Percentiles rank a stretch among this genome's conserved stretches.
Evolutionary conservation across 2,797 vertebrate genomes (phyloP).

Genomic region (Atherinosoma microstoma): DNA sequence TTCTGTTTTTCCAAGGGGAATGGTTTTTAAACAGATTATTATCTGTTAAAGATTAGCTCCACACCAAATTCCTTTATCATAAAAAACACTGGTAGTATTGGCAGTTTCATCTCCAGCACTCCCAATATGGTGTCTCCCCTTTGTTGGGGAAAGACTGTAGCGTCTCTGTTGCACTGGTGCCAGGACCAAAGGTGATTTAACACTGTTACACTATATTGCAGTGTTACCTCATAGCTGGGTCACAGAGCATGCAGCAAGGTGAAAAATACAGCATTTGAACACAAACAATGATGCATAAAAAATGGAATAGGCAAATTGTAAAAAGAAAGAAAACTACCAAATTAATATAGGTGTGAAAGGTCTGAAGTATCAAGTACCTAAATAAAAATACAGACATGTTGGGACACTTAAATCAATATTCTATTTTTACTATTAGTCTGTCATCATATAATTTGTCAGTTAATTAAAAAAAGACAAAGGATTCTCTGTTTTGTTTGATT

Average conservation of each 20-base stretch:
- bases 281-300: slow-evolving; percentile 26
- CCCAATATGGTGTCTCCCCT: slow-evolving; percentile 25
- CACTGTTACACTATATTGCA: slow-evolving; percentile 8
- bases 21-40: slow-evolving; percentile 3
- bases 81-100: slow-evolving; percentile 16
- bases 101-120: slow-evolving; percentile 39
- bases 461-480: slow-evolving; percentile 39
- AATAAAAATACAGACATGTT: slow-evolving; percentile 29
- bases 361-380: slow-evolving; percentile 25
- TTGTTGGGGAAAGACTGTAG: slow-evolving; percentile 20
- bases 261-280: not conserved
- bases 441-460: slow-evolving; percentile 13
- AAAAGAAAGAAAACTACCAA: not conserved
- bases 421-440: slow-evolving; percentile 6
- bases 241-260: not conserved
- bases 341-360: slow-evolving; percentile 14
- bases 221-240: slow-evolving; percentile 38
- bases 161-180: slow-evolving; percentile 30
- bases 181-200: slow-evolving; percentile 37
- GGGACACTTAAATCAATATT: slow-evolving; percentile 23
- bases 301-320: slow-evolving; percentile 14
- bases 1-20: not conserved
- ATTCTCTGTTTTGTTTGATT: slow-evolving; percentile 51
- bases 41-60: slow-evolving; percentile 13
- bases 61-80: slow-evolving; percentile 14